Evolutionary conservation across 2,113 vertebrate genomes (phyloP).

Genomic region (Crotalus helleri): DNA sequence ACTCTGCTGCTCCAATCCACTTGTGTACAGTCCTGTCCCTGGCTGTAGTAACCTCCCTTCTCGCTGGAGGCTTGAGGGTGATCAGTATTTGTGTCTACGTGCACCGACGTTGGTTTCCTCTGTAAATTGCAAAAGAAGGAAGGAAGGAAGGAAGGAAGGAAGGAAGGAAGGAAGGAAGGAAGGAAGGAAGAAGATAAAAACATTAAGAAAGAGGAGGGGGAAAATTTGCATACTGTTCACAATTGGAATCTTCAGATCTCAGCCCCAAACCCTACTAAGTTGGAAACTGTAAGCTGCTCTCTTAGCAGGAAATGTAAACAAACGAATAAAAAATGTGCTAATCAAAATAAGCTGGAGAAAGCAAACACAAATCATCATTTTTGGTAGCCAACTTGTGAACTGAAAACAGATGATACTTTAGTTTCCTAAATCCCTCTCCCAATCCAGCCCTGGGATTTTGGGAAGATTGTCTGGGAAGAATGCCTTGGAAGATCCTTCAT

Average conservation of each 20-base stretch:
- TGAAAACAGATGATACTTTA: conserved; percentile 26
- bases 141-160: too few species aligned
- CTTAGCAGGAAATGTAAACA: conserved; percentile 31
- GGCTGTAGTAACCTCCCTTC: not conserved
- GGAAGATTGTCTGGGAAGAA: not conserved
- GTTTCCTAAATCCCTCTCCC: conserved; percentile 38
- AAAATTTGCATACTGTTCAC: conserved; percentile 33
- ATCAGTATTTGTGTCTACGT: not conserved
- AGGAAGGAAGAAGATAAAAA: conserved; percentile 6
- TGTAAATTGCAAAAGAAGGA: not conserved
- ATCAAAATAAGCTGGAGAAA: conserved; percentile 32
- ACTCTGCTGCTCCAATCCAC: not conserved
- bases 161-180: too few species aligned
- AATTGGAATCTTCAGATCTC: conserved; percentile 20
- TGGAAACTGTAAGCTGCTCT: conserved; percentile 43
- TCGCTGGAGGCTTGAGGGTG: not conserved
- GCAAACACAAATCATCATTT: conserved; percentile 47
- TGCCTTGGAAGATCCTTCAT: not conserved
- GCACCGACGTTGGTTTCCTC: not conserved
- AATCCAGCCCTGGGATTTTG: not conserved
- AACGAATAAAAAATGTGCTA: conserved; percentile 41
- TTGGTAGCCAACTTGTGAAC: conserved; percentile 27
- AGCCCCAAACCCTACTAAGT: conserved; percentile 44
- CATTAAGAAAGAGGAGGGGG: not conserved
- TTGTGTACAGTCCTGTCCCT: not conserved